Evolutionary conservation across 2,797 vertebrate genomes (phyloP).

Genomic region (Octomys mimax): DNA sequence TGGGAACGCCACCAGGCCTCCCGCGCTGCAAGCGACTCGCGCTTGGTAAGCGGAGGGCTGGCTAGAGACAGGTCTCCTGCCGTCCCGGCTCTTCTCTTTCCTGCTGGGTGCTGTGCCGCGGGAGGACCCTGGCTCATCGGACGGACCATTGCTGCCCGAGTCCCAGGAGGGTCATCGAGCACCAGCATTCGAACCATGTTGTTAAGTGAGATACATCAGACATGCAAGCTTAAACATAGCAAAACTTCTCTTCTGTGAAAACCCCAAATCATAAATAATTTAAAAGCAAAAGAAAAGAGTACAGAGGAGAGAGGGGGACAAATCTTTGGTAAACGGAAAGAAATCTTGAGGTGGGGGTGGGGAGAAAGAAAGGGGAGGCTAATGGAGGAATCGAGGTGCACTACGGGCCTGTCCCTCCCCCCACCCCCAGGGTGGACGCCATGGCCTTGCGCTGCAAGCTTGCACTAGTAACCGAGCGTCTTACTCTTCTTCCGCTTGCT

Average conservation of each 20-base stretch:
- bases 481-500: neutral
- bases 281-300: neutral
- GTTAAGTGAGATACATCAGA: neutral
- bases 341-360: neutral
- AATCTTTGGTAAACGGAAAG: neutral
- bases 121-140: fast-evolving
- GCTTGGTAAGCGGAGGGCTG: neutral
- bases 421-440: neutral
- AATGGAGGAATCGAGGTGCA: neutral
- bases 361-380: neutral
- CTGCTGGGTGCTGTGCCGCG: neutral
- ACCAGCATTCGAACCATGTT: neutral
- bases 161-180: neutral
- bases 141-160: neutral
- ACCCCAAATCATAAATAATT: neutral
- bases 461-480: neutral
- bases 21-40: neutral
- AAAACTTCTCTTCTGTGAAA: neutral
- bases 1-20: neutral
- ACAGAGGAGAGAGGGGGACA: neutral
- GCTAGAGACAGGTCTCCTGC: neutral
- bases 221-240: neutral
- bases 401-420: neutral
- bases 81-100: neutral
- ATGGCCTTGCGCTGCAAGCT: neutral